Evolutionary conservation across 1,140 invertebrate genomes (phyloP).

Genomic region (Bombus difficillimus): DNA sequence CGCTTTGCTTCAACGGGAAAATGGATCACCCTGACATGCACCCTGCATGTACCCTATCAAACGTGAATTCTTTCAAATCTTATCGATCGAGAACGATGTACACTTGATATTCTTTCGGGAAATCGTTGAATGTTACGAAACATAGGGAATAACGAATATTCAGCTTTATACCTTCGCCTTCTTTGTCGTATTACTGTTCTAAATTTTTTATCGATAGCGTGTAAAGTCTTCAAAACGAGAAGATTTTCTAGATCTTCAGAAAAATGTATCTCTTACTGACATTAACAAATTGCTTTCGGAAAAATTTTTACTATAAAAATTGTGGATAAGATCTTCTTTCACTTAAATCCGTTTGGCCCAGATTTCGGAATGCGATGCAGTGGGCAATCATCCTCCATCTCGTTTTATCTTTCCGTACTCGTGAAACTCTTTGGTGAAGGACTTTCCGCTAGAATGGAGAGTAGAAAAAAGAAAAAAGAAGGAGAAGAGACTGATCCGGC

Average conservation of each 20-base stretch:
- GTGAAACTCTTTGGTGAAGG: not conserved
- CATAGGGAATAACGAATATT: no score
- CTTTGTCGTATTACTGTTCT: no score
- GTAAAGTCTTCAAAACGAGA: no score
- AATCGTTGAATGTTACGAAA: no score
- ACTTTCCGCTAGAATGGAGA: not conserved
- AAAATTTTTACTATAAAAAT: not conserved
- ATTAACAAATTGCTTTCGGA: not conserved
- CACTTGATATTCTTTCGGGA: no score
- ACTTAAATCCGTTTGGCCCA: slow-evolving; percentile 12
- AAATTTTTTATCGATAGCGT: no score
- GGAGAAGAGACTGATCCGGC: slow-evolving; percentile 17
- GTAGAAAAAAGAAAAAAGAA: not conserved
- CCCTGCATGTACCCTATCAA: no score
- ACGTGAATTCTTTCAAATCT: not conserved
- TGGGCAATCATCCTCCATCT: not conserved
- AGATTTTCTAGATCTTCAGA: not conserved
- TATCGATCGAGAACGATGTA: not conserved
- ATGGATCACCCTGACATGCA: no score
- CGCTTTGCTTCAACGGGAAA: not conserved
- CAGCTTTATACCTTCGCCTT: no score
- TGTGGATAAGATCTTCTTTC: not conserved
- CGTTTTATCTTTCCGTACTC: not conserved
- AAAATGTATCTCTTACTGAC: not conserved
- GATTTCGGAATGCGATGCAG: not conserved